A percentile compares a stretch with the other conserved stretches of the same genome.
Evolutionary conservation across 2,888 invertebrate species (phyloP).

Genomic region (Dynastes hyllus): DNA sequence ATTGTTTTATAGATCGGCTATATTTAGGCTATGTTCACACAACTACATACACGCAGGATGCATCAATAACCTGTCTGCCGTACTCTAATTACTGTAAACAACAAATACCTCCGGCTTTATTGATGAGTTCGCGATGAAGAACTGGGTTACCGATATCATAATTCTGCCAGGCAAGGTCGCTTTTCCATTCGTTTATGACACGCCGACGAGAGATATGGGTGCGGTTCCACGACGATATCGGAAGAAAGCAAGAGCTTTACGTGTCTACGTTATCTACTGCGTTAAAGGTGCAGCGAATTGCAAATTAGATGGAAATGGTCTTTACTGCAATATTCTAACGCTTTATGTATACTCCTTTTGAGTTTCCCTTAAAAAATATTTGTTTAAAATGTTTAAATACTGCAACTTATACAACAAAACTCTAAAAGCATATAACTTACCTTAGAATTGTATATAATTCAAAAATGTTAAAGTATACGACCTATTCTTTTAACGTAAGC

Average conservation of each 20-base stretch:
- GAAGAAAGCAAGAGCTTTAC: constrained; percentile 1
- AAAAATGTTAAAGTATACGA: no score
- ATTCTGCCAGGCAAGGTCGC: constrained; percentile 26
- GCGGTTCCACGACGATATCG: background rate
- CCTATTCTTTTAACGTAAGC: no score
- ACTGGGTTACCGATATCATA: constrained; percentile 33
- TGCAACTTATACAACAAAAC: no score
- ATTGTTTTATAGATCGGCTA: background rate
- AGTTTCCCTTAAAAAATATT: no score
- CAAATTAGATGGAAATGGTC: background rate
- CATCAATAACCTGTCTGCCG: constrained; percentile 6
- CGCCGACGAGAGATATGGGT: background rate
- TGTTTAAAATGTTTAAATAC: no score
- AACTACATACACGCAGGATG: background rate
- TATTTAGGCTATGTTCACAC: background rate
- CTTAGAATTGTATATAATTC: no score
- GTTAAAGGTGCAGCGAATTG: background rate
- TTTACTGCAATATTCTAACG: background rate
- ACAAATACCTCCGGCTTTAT: constrained; percentile 11
- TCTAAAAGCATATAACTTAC: no score
- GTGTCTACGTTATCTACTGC: background rate
- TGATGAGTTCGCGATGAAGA: constrained; percentile 3
- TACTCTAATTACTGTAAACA: background rate
- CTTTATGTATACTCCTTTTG: no score
- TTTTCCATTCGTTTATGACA: constrained; percentile 30